Conservation (phyloP, 1,140 invertebrate genomes). For the Macrostomum lignano region DNA sequence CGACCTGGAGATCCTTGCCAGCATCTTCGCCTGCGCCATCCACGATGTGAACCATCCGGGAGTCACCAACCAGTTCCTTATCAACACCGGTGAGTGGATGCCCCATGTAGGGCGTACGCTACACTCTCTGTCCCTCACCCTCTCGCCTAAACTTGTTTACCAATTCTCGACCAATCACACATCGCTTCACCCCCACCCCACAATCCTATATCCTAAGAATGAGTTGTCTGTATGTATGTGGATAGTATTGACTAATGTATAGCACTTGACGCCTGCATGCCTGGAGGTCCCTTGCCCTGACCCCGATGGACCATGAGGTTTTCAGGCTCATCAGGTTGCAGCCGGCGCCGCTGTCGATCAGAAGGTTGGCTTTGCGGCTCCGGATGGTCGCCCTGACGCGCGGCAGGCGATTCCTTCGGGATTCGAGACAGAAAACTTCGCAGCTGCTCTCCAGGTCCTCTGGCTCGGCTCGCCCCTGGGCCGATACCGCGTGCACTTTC, state of each 20-base stretch:
- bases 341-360: too few species aligned
- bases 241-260: background rate
- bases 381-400: too few species aligned
- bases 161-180: background rate
- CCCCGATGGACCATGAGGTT: too few species aligned
- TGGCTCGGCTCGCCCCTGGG: too few species aligned
- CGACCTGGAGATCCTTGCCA: constrained; percentile 30
- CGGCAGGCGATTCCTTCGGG: too few species aligned
- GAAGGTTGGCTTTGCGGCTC: too few species aligned
- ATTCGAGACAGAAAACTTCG: too few species aligned
- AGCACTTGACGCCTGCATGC: too few species aligned
- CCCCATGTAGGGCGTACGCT: background rate
- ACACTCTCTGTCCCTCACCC: background rate
- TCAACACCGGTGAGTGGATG: constrained; percentile 26
- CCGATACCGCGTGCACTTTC: too few species aligned
- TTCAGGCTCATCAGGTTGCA: too few species aligned
- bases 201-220: background rate
- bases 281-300: too few species aligned
- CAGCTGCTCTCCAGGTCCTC: too few species aligned
- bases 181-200: background rate
- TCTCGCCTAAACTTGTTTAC: background rate
- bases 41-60: constrained; percentile 34
- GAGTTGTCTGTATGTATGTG: background rate
- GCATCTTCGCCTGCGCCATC: constrained; percentile 31
- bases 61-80: constrained; percentile 32